Percentiles rank a stretch among this genome's conserved stretches.
Conservation (phyloP, 64 coral and sea anemone species). For the Orbicella faveolata region DNA sequence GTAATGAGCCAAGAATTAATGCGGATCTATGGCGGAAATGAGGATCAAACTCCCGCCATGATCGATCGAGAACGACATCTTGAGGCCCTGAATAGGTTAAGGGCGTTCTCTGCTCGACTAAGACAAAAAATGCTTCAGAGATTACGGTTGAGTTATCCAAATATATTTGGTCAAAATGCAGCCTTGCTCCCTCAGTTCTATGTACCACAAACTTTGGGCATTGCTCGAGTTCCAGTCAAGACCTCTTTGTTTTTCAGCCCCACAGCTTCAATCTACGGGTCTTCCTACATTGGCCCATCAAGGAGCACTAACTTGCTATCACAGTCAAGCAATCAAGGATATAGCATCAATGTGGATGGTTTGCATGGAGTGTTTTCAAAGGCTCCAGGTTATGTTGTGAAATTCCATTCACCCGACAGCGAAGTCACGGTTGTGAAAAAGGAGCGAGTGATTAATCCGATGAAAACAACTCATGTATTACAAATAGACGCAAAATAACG, state of each 20-base stretch:
- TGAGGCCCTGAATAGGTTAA: background rate
- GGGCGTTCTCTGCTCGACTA: background rate
- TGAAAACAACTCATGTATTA: background rate
- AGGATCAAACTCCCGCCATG: background rate
- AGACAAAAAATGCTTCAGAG: constrained; percentile 1
- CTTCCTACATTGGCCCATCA: background rate
- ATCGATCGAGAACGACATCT: background rate
- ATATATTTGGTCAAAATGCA: background rate
- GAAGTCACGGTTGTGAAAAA: constrained; percentile 26
- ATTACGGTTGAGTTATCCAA: background rate
- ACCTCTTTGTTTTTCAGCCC: background rate
- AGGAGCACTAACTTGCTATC: background rate
- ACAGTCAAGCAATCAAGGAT: background rate
- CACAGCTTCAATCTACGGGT: background rate
- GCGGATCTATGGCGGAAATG: background rate
- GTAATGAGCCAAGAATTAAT: constrained; percentile 1
- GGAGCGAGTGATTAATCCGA: background rate
- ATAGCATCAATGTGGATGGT: constrained; percentile 23
- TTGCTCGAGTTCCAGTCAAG: background rate
- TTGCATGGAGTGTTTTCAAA: constrained; percentile 28
- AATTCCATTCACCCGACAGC: constrained; percentile 19
- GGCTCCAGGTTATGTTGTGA: background rate
- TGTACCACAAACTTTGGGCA: background rate
- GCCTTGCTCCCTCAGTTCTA: background rate
- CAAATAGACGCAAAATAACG: too few relatives aligned